Base-by-base conservation (phyloP, 2,797 vertebrate genomes). In the Phylloscopus collybita region DNA sequence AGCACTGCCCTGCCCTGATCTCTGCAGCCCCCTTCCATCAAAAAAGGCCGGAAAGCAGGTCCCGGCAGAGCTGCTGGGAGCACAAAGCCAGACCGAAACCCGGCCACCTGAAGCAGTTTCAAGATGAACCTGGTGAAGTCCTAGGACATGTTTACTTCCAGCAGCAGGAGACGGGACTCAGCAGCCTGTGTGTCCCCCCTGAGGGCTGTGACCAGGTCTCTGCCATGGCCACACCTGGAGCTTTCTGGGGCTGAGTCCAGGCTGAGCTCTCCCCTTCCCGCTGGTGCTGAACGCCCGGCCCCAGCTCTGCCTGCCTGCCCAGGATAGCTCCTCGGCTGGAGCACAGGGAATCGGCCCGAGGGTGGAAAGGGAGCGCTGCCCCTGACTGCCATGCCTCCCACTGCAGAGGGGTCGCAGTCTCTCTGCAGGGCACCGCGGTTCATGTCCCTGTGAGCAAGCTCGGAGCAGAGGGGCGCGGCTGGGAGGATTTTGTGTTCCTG, bases 211-310 rank as follows among this genome's bases (percentile, higher is more conserved):
- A 0, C 8, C 7, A 3, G 13, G 3, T 16, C 42, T 21, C 26
- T 45, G n/a, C 2, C 45, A 42, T 11, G 10, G 47, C 34, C 44
- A 1, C 0, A 20, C 50, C 60, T 13, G 36, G 6, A 8, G 44
- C 6, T 25, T 38, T 11, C 70, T 3, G 57, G 2, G 50, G 49
- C 44, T 3, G 27, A 40, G 30, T 3, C 59, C 75, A 1, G 76
- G 57, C 76, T 56, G 40, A 9, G 95, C 95, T 95, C 51, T 93
- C 92, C 92, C 34, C 44, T n/a, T 18, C 4, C 47, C 1, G 13
- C 70, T 73, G 94, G 93, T 94, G 93, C 93, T 94, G 94, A 95
- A 93, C 3, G 7, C 30, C 40, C 3, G 65, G 56, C 9, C 69
- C 13, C 34, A 2, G 61, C 80, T 3, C 25, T 5, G 5, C 10